phyloP scores from a whole-genome alignment of 2,113 vertebrate species.

The Brachypteracias leptosomus region DNA sequence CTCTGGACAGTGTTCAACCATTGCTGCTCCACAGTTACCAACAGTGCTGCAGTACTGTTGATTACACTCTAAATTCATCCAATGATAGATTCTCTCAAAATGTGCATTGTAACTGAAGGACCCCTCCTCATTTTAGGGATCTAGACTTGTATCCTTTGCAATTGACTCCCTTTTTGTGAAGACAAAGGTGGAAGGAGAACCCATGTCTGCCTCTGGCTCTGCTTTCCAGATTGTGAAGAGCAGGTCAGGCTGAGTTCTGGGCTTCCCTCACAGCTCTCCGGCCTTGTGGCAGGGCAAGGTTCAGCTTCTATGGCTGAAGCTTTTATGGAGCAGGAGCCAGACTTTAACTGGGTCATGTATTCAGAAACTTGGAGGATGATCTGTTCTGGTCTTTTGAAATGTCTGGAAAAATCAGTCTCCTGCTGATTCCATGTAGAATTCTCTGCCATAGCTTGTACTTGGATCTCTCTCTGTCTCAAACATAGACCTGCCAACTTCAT shows the following conservation, averaged over 20 bases:
- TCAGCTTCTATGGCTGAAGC: rapidly evolving
- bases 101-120: neutral
- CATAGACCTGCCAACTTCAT: neutral
- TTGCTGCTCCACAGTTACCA: neutral
- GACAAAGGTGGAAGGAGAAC: neutral
- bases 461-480: neutral
- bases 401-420: neutral
- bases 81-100: neutral
- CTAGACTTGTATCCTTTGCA: neutral
- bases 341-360: neutral
- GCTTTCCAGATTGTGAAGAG: neutral
- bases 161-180: neutral
- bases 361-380: neutral
- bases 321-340: neutral
- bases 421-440: neutral
- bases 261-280: rapidly evolving
- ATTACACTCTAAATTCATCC: neutral
- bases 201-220: neutral
- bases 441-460: neutral
- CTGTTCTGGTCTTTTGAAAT: neutral
- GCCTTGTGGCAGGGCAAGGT: neutral
- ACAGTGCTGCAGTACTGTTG: neutral
- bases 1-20: neutral
- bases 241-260: neutral
- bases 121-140: neutral